Base-by-base conservation (phyloP, 2,113 vertebrate genomes). In the Thomomys bottae region DNA sequence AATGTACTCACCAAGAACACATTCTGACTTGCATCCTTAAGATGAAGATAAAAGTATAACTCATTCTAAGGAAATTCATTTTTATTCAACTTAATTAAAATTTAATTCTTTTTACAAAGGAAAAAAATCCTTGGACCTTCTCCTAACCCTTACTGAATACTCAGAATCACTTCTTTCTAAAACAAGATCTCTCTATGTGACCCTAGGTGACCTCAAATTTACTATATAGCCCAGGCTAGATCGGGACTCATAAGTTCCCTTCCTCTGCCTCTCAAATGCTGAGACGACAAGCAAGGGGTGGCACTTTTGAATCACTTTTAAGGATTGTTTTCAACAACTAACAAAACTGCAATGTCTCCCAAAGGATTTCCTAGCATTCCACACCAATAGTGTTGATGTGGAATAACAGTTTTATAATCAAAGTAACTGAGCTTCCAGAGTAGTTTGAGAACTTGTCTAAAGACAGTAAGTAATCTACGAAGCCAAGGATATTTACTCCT, bases 31-130 rank as follows among this genome's bases (percentile, higher is more conserved):
- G 57, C 26, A 38, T 87, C 21, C 49, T 89, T 83, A 82, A 86
- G 70, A n/a, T 86, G 38, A 94, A 84, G 15, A 81, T 76, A 76
- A 91, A 88, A 92, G 70, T 11, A 77, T 76, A 93, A 86, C 28
- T 89, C 32, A 72, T 80, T 81, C 26, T 61, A 76, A 87, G 30
- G 85, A 81, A 94, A 95, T 90, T 40, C 77, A 57, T 30, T 92
- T 92, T 42, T 64, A 26, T 34, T 72, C 63, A 54, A 12, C 30
- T 67, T 90, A 67, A 36, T n/a, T 66, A 42, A 93, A 88, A 30
- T 72, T 20, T 17, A 67, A 20, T 40, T 84, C n/a, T 83, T 38
- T 86, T 78, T 36, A n/a, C 71, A 57, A 59, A 54, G 8, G 12
- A 80, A 87, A 80, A 87, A 84, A 68, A 61, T 81, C 45, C 23